A percentile compares a stretch with the other conserved stretches of the same genome.
phyloP scores from a whole-genome alignment of 2,797 vertebrate genomes.

The Clarias platycephalus region DNA sequence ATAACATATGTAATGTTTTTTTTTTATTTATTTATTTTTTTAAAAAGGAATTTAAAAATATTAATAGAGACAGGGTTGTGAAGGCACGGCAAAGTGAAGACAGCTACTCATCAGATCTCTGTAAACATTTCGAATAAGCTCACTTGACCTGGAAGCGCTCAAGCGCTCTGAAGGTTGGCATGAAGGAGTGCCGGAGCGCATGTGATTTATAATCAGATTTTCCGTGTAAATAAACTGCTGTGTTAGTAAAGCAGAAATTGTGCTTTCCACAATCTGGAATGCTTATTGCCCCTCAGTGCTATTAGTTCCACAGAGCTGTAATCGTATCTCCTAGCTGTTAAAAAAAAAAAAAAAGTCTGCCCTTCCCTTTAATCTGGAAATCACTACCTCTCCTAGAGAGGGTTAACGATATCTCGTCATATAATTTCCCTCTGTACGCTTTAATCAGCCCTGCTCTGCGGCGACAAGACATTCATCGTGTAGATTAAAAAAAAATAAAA shows the following conservation, averaged over 20 bases:
- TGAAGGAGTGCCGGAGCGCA: slow-evolving; percentile 35
- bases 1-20: slow-evolving; percentile 46
- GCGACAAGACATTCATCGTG: slow-evolving; percentile 30
- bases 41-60: slow-evolving; percentile 60
- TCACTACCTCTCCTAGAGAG: slow-evolving; percentile 22
- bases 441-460: slow-evolving; percentile 17
- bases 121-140: slow-evolving; percentile 68
- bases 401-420: slow-evolving; percentile 13
- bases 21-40: slow-evolving; percentile 42
- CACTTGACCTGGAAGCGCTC: slow-evolving; percentile 38
- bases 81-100: slow-evolving; percentile 76
- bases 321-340: neutral
- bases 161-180: slow-evolving; percentile 59
- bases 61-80: slow-evolving; percentile 56
- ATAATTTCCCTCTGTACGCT: slow-evolving; percentile 5
- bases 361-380: slow-evolving; percentile 15
- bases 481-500: neutral
- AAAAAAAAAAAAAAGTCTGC: neutral
- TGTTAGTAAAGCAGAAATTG: slow-evolving; percentile 73
- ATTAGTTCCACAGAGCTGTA: slow-evolving; percentile 28
- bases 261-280: slow-evolving; percentile 1
- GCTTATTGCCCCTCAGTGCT: slow-evolving; percentile 4
- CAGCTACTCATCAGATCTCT: slow-evolving; percentile 61
- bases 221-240: slow-evolving; percentile 68
- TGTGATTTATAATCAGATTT: slow-evolving; percentile 15